A percentile compares a stretch with the other conserved stretches of the same genome.
phyloP scores from a whole-genome alignment of 2,113 vertebrate species.

The Vidua chalybeata region DNA sequence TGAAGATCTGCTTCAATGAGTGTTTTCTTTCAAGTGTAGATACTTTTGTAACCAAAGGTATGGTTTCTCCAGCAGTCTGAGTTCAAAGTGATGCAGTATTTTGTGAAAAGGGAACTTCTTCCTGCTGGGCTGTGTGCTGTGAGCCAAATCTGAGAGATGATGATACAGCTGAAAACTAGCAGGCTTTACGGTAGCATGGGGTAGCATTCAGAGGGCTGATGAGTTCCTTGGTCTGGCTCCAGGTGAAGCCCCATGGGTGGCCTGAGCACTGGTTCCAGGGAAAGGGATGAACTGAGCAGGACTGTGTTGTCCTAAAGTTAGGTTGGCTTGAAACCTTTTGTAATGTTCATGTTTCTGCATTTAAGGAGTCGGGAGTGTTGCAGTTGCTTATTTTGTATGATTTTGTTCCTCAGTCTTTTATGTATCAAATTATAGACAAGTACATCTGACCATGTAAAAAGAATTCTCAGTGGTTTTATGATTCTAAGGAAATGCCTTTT shows the following conservation, averaged over 20 bases:
- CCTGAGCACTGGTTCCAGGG: not conserved
- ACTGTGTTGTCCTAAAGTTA: not conserved
- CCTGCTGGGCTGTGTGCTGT: not conserved
- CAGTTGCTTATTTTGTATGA: not conserved
- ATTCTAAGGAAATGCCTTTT: not conserved
- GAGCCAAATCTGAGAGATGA: not conserved
- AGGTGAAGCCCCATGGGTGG: not conserved
- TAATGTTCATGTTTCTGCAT: not conserved
- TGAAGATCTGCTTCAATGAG: not conserved
- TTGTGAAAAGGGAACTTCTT: not conserved
- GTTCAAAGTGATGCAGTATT: not conserved
- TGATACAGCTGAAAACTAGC: not conserved
- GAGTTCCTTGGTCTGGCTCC: not conserved
- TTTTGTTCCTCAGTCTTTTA: not conserved
- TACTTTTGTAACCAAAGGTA: not conserved
- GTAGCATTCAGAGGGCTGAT: not conserved
- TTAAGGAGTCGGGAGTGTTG: not conserved
- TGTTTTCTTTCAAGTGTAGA: not conserved
- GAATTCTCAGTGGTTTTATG: not conserved
- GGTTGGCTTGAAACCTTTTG: not conserved
- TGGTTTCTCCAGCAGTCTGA: not conserved
- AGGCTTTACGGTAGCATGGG: not conserved
- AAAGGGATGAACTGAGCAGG: not conserved
- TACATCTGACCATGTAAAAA: not conserved
- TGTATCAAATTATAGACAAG: not conserved